Evolutionary conservation across 1,140 invertebrate species (phyloP).

Genomic region (Zophobas atratus): DNA sequence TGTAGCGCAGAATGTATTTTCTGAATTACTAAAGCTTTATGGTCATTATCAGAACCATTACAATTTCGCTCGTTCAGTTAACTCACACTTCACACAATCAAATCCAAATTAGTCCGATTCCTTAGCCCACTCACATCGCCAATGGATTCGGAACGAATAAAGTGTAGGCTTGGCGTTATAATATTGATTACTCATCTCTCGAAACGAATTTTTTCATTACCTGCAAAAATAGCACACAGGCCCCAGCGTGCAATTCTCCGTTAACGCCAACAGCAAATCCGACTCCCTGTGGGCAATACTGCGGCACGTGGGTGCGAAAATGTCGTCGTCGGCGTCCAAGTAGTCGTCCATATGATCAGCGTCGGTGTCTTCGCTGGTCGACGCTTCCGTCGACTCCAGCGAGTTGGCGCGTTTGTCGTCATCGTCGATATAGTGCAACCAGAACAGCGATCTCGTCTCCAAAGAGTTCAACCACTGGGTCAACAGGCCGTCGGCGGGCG

Average conservation of each 20-base stretch:
- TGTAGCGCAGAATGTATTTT: too few species aligned
- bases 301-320: slow-evolving; percentile 58
- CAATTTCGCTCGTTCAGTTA: too few species aligned
- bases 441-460: slow-evolving; percentile 62
- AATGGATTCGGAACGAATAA: too few species aligned
- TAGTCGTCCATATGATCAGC: slow-evolving; percentile 48
- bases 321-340: slow-evolving; percentile 44
- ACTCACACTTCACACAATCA: too few species aligned
- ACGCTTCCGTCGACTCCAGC: slow-evolving; percentile 57
- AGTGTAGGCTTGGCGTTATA: too few species aligned
- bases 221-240: slow-evolving; percentile 68
- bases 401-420: slow-evolving; percentile 57
- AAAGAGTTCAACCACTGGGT: slow-evolving; percentile 63
- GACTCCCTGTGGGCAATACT: slow-evolving; percentile 66
- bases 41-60: too few species aligned
- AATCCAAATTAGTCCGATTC: too few species aligned
- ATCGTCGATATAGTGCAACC: slow-evolving; percentile 61
- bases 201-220: slow-evolving; percentile 53
- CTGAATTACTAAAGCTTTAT: too few species aligned
- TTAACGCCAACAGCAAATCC: slow-evolving; percentile 64
- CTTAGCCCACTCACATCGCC: too few species aligned
- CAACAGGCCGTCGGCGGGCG: slow-evolving; percentile 5
- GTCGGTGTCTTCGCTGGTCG: slow-evolving; percentile 55
- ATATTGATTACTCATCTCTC: too few species aligned
- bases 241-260: slow-evolving; percentile 65